Base-by-base conservation (phyloP, 2,888 invertebrate species). In the Microplitis deprimator region DNA sequence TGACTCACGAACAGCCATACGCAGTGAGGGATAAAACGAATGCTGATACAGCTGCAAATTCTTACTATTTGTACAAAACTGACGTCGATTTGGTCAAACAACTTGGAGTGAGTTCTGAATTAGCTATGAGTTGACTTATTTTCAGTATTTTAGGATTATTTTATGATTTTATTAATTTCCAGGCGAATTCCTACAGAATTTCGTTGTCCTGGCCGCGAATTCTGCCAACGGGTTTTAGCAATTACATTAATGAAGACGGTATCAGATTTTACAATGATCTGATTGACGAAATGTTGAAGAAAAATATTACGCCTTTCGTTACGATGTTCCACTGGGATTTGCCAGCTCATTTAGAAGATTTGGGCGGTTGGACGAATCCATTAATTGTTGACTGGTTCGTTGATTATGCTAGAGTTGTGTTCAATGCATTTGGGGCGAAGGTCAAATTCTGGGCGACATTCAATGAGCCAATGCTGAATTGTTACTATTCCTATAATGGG, bases 191-290 rank as follows among this genome's bases (percentile, higher is more conserved):
- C 61, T 74, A 62, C 50, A 50, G 41, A 16, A 39, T 76, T 6
- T 74, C 73, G 93, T 93, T 83, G 94, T 92, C 81, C 93, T 93
- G 85, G 85, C 17, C 84, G 20, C 79, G 85, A 76, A 82, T 87
- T 69, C 74, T 87, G 38, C 85, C 85, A 0, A 77, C 76, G 7
- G 85, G 85, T 59, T 77, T 79, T 4, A 38, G 92, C 13, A 93
- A 94, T 84, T 86, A 92, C 29, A 90, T 95, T 17, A 97, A 95
- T 86, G 90, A 91, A 62, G 91, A 92, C 1, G 97, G 95, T 17
- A 91, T 97, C 10, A 90, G 92, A 77, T 96, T 96, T 89, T 97
- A 97, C 88, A 94, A 93, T 84, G 92, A 94, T 81, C 89, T 97
- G 67, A 94, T 97, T 74, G 91, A 95, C 84, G 94, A 93, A 83